Base-by-base conservation (phyloP, 2,888 invertebrate genomes). In the Eupithecia exiguata region DNA sequence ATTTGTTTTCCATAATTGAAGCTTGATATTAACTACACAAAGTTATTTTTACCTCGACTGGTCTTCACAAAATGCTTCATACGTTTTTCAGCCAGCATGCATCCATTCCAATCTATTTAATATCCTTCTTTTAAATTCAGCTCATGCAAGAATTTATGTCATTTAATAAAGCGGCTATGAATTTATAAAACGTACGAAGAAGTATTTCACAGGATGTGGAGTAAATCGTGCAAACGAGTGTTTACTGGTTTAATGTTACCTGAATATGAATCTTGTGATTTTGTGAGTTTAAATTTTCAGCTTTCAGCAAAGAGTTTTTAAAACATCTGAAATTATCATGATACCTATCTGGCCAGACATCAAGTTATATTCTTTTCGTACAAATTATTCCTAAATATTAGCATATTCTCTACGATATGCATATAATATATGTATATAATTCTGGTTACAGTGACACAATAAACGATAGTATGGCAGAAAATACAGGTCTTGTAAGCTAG, bases 91-190 rank as follows among this genome's bases (percentile, higher is more conserved):
- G 35, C 7, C 7, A 3, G 18, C 62, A 36, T 67, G 18, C 66
- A 62, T 62, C 63, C 40, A 63, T 74, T 58, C 25, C 68, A 38
- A 68, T 63, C 43, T 36, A 14, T 58, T 46, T 49, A 49, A 74
- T 30, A 63, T 63, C 36, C 69, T 71, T 68, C 69, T 72, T 81
- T 80, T 79, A 86, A 86, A 87, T 84, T 83, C 85, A 74, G 80
- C 74, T 74, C 79, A 75, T 79, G 81, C 79, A 82, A 84, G 81
- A 85, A 90, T 90, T 89, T 89, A 91, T 89, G 84, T 86, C 83
- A 77, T 86, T 87, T 87, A 85, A 89, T 90, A 89, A 84, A 74
- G 80, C 82, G 76, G 82, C 81, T 82, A 84, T 84, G 83, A 86
- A 86, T 87, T 84, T 85, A 84, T 82, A 83, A 82, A 78, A 78